phyloP scores from a whole-genome alignment of 1,140 invertebrate species.

The Drosophila varians region DNA sequence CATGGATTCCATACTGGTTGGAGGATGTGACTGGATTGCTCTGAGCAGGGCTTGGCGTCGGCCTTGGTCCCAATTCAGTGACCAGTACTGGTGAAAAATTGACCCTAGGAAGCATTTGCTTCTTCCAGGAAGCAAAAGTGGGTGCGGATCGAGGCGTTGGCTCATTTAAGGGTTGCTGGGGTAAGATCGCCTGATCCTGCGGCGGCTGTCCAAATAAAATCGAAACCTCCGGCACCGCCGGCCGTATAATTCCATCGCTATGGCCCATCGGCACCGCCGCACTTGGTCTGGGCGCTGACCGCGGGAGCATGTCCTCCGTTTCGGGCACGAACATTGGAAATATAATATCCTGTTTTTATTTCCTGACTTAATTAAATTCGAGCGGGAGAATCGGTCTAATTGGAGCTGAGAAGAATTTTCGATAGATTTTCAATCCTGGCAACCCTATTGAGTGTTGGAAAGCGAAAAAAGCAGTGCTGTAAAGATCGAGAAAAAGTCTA shows the following conservation, averaged over 20 bases:
- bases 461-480: neutral
- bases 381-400: conserved; percentile 49
- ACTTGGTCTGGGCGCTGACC: conserved; percentile 66
- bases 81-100: conserved; percentile 62
- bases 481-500: too few relatives aligned
- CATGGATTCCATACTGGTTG: conserved; percentile 56
- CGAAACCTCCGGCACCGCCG: conserved; percentile 75
- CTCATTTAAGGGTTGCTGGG: conserved; percentile 2
- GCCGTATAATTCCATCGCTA: conserved; percentile 42
- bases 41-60: neutral
- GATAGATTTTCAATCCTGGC: neutral
- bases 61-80: conserved; percentile 56
- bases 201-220: conserved; percentile 64
- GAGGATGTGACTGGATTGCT: conserved; percentile 8
- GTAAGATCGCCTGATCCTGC: conserved; percentile 39
- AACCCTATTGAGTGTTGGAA: neutral
- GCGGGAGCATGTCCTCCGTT: conserved; percentile 77
- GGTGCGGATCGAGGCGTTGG: conserved; percentile 10
- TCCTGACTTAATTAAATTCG: conserved; percentile 50
- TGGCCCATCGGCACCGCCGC: conserved; percentile 51
- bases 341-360: neutral
- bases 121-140: conserved; percentile 72
- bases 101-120: conserved; percentile 70
- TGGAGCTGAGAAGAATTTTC: conserved; percentile 5
- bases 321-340: conserved; percentile 63